These are phyloP conservation scores for Aleiodes testaceus DNA, from an alignment of 2,888 invertebrate species.

Conservation along the genomic window DNA sequence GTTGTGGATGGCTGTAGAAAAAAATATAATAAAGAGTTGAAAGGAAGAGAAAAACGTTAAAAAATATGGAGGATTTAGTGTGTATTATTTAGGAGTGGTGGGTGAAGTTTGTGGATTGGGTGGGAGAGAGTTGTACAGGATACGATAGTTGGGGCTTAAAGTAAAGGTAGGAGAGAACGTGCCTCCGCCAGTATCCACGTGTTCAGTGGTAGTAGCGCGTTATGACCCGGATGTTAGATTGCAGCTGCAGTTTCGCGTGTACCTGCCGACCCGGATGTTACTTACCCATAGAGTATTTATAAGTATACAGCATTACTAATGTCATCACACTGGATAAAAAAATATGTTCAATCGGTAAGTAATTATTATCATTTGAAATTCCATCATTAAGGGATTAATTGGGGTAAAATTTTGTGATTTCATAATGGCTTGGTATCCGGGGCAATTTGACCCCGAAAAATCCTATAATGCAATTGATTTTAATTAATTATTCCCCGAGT, in stretches of 20 bases:
- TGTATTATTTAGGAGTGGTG: slow-evolving; percentile 23
- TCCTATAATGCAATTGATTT: too few species aligned
- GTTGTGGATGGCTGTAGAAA: slow-evolving; percentile 42
- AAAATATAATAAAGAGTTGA: slow-evolving; percentile 30
- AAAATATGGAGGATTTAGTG: slow-evolving; percentile 23
- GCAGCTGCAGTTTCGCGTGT: slow-evolving; percentile 72
- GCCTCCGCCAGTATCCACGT: slow-evolving; percentile 71
- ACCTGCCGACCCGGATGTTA: slow-evolving; percentile 72
- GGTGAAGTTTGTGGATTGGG: slow-evolving; percentile 36
- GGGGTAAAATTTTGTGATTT: neutral
- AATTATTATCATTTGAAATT: slow-evolving; percentile 40
- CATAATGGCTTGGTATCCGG: too few species aligned
- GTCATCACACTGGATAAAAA: slow-evolving; percentile 68
- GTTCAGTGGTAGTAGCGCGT: slow-evolving; percentile 73
- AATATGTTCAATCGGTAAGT: slow-evolving; percentile 74
- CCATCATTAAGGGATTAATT: neutral
- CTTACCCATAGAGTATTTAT: slow-evolving; percentile 49
- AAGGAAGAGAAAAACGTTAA: slow-evolving; percentile 46
- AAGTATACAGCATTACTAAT: slow-evolving; percentile 63
- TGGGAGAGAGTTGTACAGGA: slow-evolving; percentile 38
- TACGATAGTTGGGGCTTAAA: slow-evolving; percentile 51
- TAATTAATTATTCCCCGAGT: neutral
- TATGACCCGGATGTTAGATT: slow-evolving; percentile 74
- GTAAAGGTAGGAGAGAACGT: slow-evolving; percentile 63
- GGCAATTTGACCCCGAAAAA: too few species aligned